Conservation (phyloP, 2,888 invertebrate species). For the Nyleta sp. region DNA sequence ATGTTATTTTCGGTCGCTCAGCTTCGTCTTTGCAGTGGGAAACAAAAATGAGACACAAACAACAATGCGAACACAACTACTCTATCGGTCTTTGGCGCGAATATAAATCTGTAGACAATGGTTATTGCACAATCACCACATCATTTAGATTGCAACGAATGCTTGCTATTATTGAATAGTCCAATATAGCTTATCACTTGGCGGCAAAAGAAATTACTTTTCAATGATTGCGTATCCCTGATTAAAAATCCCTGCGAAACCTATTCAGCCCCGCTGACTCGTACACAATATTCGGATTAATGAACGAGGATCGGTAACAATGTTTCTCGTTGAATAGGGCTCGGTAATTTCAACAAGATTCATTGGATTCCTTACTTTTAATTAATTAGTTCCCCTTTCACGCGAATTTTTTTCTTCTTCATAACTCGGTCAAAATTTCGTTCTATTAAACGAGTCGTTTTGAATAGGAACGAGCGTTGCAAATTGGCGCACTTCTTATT, state of each 20-base stretch:
- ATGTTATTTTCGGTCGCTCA: neutral
- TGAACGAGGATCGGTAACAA: neutral
- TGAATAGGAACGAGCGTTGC: too few species aligned
- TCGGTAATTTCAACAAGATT: too few species aligned
- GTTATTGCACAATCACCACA: constrained; percentile 51
- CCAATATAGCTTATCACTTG: constrained; percentile 14
- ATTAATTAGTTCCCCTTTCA: too few species aligned
- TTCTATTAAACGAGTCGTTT: too few species aligned
- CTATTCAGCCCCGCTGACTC: neutral
- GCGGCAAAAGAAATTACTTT: constrained; percentile 25
- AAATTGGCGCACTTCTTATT: too few species aligned
- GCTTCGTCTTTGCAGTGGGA: neutral
- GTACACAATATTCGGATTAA: neutral
- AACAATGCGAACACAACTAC: constrained; percentile 35
- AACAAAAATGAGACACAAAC: constrained; percentile 8
- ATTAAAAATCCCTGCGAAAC: neutral
- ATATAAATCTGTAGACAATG: constrained; percentile 49
- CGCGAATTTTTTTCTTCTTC: too few species aligned
- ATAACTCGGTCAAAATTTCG: too few species aligned
- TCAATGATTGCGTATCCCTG: constrained; percentile 16
- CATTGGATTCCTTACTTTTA: too few species aligned
- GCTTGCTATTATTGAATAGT: constrained; percentile 32
- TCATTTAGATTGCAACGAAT: constrained; percentile 42
- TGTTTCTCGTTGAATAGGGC: neutral
- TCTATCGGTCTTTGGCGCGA: constrained; percentile 30